Evolutionary conservation across 2,113 vertebrate species (phyloP), one percentile per base, ranked within the genome.

Genomic region (Silurus glanis): DNA sequence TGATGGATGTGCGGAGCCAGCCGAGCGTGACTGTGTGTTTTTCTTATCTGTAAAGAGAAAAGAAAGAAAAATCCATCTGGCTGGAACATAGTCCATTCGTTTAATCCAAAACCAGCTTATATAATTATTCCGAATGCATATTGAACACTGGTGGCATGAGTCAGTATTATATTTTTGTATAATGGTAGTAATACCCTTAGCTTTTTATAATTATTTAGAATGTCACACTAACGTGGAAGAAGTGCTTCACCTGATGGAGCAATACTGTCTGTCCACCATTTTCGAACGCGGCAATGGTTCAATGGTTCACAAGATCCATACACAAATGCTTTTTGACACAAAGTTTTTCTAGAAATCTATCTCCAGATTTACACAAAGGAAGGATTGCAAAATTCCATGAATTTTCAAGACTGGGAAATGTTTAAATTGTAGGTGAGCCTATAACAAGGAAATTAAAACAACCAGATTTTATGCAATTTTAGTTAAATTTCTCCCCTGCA

Each of bases 1-100:
- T 87, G 62, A 87, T 19, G 75, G 89, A 88, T 82, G 69, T 62
- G 78, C 47, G 16, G 72, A 4, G 37, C 53, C 28, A 51, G 76
- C 37, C 23, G 23, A 74, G 66, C 53, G 37, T 56, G 55, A 37
- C 37, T 37, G 37, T 37, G 37, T 37, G 1, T 37, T 37, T 37
- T 72, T 78, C 45, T 80, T 85, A 10, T 51, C 51, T 23, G 58
- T 72, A 64, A 56, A 53, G 49, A 81, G 53, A 83, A 53, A 64
- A 81, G 53, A 83, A 86, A 12, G 21, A 74, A 88, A 82, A 75
- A 28, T 56, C 53, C 28, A 53, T 76, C 51, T 25, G 37, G 49
- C 49, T 55, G 74, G 49, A 55, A 53, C 37, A 37, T 37, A 37
- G 37, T 37, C 37, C 51, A 55, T 55, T 72, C 9, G 45, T 74